Conservation (phyloP, 2,888 invertebrate species). For the Carpatolechia fugitivella region DNA sequence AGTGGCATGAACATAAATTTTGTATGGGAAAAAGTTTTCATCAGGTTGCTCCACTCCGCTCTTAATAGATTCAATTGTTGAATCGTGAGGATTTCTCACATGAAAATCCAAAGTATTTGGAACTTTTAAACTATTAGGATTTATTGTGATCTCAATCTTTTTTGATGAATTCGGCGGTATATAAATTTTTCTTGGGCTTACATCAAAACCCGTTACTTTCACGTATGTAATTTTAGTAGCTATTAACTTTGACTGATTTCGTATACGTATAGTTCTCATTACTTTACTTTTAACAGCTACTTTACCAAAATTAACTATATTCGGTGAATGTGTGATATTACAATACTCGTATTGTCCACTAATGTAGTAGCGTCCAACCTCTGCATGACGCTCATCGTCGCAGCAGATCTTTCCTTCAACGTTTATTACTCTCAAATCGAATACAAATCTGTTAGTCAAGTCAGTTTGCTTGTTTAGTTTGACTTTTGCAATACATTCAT, state of each 20-base stretch:
- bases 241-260: conserved; percentile 61
- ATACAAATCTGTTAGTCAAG: conserved; percentile 57
- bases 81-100: conserved; percentile 51
- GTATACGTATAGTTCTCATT: conserved; percentile 56
- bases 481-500: conserved; percentile 60
- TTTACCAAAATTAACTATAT: conserved; percentile 63
- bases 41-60: conserved; percentile 22
- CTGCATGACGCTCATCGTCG: conserved; percentile 56
- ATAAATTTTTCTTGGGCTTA: conserved; percentile 54
- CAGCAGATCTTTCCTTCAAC: conserved; percentile 59
- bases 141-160: conserved; percentile 44
- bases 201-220: conserved; percentile 55
- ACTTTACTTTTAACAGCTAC: conserved; percentile 53
- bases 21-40: conserved; percentile 47
- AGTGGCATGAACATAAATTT: conserved; percentile 42
- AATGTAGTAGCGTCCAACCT: conserved; percentile 75
- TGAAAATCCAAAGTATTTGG: conserved; percentile 43
- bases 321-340: conserved; percentile 66
- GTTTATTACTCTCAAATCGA: conserved; percentile 61
- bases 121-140: conserved; percentile 51
- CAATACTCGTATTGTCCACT: conserved; percentile 77
- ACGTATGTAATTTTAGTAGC: conserved; percentile 60
- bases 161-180: conserved; percentile 55
- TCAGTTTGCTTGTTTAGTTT: conserved; percentile 37
- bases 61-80: conserved; percentile 23